Evolutionary conservation across 2,113 vertebrate genomes (phyloP).

Genomic region (Myxocyprinus asiaticus): DNA sequence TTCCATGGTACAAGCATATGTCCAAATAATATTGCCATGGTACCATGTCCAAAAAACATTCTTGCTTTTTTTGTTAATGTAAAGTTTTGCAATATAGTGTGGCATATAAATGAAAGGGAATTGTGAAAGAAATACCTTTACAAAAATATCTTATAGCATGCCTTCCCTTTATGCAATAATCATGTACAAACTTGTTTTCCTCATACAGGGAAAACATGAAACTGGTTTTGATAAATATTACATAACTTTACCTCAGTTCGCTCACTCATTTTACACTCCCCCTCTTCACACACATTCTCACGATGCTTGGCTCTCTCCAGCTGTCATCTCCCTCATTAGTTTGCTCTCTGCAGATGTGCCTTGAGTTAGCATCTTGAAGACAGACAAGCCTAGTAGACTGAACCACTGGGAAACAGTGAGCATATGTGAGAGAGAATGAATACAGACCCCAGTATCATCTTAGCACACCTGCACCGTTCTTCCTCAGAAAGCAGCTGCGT

Average conservation of each 20-base stretch:
- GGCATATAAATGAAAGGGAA: too few species aligned
- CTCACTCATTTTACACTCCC: neutral
- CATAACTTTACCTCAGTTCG: neutral
- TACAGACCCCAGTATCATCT: neutral
- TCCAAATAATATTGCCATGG: too few species aligned
- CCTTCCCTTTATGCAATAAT: neutral
- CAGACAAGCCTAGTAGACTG: constrained; percentile 18
- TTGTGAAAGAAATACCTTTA: too few species aligned
- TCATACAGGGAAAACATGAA: neutral
- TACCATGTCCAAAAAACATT: too few species aligned
- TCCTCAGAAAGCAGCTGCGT: constrained; percentile 32
- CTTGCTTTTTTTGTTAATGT: too few species aligned
- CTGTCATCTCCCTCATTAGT: constrained; percentile 32
- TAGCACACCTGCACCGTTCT: constrained; percentile 28
- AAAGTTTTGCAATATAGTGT: too few species aligned
- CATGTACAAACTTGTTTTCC: neutral
- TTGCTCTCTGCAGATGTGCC: constrained; percentile 13
- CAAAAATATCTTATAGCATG: too few species aligned
- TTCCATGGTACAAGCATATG: too few species aligned
- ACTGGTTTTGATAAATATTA: constrained; percentile 5
- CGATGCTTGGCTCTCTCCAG: neutral
- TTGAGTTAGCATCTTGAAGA: constrained; percentile 2
- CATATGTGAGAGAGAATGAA: constrained; percentile 1
- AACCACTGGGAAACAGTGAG: neutral
- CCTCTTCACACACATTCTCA: neutral